phyloP scores from a whole-genome alignment of 2,797 vertebrate species.

The Acestrorhynchus altus region DNA sequence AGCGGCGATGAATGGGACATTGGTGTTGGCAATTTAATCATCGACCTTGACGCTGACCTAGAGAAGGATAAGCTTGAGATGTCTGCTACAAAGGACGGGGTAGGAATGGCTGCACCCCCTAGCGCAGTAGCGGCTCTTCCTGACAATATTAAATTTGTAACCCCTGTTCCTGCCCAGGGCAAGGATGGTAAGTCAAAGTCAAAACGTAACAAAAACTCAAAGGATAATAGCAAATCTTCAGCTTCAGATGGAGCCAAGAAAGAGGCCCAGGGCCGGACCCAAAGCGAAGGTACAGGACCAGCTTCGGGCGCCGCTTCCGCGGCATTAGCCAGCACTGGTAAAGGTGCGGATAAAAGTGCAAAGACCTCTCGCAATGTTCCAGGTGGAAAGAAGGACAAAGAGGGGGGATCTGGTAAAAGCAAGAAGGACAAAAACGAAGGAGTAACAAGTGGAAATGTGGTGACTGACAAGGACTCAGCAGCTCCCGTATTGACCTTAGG shows the following conservation, averaged over 20 bases:
- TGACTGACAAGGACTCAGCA: conserved; percentile 86
- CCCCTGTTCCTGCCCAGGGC: conserved; percentile 93
- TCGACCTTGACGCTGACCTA: conserved; percentile 99
- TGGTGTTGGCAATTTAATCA: conserved; percentile 99
- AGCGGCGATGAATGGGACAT: conserved; percentile 99
- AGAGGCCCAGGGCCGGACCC: conserved; percentile 88
- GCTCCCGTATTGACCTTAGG: conserved; percentile 81
- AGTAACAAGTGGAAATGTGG: conserved; percentile 75
- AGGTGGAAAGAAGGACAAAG: conserved; percentile 95
- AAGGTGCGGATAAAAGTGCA: conserved; percentile 90
- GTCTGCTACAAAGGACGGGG: conserved; percentile 97
- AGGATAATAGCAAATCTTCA: conserved; percentile 92
- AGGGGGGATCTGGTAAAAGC: conserved; percentile 89
- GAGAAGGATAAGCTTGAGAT: conserved; percentile 99
- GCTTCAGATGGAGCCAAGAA: conserved; percentile 91
- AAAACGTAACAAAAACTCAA: conserved; percentile 97
- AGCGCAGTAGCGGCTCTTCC: conserved; percentile 95
- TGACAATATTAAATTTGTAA: conserved; percentile 98
- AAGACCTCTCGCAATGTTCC: conserved; percentile 89
- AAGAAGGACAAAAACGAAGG: conserved; percentile 97
- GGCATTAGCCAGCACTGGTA: conserved; percentile 77
- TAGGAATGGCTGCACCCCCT: conserved; percentile 86
- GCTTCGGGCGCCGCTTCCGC: conserved; percentile 74
- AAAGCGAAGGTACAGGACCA: conserved; percentile 82
- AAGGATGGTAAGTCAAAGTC: conserved; percentile 99